Conservation (phyloP, 2,888 invertebrate genomes). For the Eupithecia dodoneata region DNA sequence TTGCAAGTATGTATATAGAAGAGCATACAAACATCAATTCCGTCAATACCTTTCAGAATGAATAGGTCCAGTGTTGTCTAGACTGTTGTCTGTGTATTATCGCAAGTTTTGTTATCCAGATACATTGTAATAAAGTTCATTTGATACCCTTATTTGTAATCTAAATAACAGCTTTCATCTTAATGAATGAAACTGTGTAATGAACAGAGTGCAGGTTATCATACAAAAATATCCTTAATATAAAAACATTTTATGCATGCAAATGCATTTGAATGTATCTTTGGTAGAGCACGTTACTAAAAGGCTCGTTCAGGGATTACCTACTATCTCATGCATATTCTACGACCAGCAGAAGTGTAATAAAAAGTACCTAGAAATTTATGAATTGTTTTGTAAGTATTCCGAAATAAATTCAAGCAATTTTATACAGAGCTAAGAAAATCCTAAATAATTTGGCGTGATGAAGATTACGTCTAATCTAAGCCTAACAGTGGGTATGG, state of each 20-base stretch:
- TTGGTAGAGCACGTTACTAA: background rate
- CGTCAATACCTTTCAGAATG: background rate
- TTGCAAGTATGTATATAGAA: background rate
- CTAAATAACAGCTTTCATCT: constrained; percentile 7
- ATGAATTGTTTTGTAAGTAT: background rate
- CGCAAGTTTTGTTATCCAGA: constrained; percentile 5
- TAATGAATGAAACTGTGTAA: constrained; percentile 7
- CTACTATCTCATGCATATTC: background rate
- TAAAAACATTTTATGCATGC: background rate
- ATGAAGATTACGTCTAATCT: background rate
- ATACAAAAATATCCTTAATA: background rate
- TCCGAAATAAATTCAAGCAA: background rate
- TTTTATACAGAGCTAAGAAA: background rate
- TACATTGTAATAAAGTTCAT: constrained; percentile 19
- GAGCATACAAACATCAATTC: constrained; percentile 1
- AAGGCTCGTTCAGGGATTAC: background rate
- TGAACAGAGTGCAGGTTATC: background rate
- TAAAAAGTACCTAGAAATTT: background rate
- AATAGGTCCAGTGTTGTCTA: constrained; percentile 11
- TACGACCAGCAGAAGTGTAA: background rate
- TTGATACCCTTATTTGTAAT: constrained; percentile 13
- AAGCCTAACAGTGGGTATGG: background rate
- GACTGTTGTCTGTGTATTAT: constrained; percentile 3
- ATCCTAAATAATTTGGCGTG: background rate
- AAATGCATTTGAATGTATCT: background rate